These are phyloP conservation scores for Melipona quadrifasciata DNA, from an alignment of 1,140 invertebrate genomes.

Conservation along the genomic window DNA sequence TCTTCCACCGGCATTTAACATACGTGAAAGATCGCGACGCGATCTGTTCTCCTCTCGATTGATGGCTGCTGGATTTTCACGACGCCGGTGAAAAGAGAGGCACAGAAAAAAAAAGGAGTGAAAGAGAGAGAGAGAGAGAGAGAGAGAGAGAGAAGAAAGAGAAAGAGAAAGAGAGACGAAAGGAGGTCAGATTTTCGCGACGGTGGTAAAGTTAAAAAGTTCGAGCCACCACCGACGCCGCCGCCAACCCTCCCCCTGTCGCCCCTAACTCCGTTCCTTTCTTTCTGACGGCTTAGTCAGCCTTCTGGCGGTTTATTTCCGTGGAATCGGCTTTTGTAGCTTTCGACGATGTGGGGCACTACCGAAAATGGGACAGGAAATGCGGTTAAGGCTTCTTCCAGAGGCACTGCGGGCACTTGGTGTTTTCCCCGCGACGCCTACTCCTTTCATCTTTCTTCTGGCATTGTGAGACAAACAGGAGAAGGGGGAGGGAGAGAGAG, in stretches of 20 bases:
- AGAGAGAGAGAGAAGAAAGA: too few species aligned
- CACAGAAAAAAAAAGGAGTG: background rate
- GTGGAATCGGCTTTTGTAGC: slow-evolving; percentile 63
- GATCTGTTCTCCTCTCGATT: slow-evolving; percentile 37
- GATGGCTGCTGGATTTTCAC: slow-evolving; percentile 54
- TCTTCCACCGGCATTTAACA: slow-evolving; percentile 10
- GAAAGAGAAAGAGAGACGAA: too few species aligned
- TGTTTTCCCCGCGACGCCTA: slow-evolving; percentile 35
- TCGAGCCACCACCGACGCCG: background rate
- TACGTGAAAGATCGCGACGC: slow-evolving; percentile 26
- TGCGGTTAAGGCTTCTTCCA: slow-evolving; percentile 63
- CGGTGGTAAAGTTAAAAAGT: slow-evolving; percentile 54
- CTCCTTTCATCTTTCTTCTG: slow-evolving; percentile 43
- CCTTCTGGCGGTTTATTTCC: slow-evolving; percentile 62
- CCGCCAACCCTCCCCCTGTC: background rate
- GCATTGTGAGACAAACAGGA: background rate
- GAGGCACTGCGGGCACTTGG: slow-evolving; percentile 41
- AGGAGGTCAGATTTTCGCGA: slow-evolving; percentile 54
- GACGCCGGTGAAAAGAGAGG: background rate
- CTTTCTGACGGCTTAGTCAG: slow-evolving; percentile 49
- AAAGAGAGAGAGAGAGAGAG: too few species aligned
- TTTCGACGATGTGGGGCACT: slow-evolving; percentile 51
- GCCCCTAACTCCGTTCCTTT: slow-evolving; percentile 15
- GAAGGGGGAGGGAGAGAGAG: background rate
- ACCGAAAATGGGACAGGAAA: slow-evolving; percentile 62